Conservation (phyloP, 2,113 vertebrate genomes). For the Pluvianellus socialis region DNA sequence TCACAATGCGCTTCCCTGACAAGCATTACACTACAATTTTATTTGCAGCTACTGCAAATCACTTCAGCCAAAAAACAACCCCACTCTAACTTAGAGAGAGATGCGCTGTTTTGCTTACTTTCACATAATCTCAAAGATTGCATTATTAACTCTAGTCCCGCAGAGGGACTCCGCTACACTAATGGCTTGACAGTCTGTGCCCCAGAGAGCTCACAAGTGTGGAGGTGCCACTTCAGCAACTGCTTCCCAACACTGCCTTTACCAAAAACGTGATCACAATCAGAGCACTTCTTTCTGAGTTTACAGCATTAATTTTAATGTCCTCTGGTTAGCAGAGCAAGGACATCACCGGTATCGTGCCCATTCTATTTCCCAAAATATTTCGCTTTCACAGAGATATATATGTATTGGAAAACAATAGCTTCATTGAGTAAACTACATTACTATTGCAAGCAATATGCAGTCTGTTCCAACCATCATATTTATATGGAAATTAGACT, state of each 20-base stretch:
- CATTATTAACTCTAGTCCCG: neutral
- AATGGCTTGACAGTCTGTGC: neutral
- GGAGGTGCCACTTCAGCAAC: neutral
- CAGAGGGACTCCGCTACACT: neutral
- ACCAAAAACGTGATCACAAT: neutral
- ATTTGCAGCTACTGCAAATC: neutral
- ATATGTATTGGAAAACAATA: slow-evolving; percentile 6
- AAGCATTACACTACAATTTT: neutral
- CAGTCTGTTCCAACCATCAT: neutral
- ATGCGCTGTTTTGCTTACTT: neutral
- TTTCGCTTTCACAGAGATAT: neutral
- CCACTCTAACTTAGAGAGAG: neutral
- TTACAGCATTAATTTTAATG: neutral
- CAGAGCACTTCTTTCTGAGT: neutral
- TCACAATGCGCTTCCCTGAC: neutral
- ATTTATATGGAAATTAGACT: slow-evolving; percentile 67
- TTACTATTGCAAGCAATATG: neutral
- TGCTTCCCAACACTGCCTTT: neutral
- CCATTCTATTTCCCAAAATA: neutral
- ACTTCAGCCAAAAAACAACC: neutral
- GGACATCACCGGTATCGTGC: neutral
- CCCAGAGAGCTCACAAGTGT: neutral
- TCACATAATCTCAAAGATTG: neutral
- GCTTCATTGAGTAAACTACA: neutral
- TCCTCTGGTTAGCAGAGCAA: neutral